Conservation (phyloP, 2,797 vertebrate species). For the Vespertilio murinus region DNA sequence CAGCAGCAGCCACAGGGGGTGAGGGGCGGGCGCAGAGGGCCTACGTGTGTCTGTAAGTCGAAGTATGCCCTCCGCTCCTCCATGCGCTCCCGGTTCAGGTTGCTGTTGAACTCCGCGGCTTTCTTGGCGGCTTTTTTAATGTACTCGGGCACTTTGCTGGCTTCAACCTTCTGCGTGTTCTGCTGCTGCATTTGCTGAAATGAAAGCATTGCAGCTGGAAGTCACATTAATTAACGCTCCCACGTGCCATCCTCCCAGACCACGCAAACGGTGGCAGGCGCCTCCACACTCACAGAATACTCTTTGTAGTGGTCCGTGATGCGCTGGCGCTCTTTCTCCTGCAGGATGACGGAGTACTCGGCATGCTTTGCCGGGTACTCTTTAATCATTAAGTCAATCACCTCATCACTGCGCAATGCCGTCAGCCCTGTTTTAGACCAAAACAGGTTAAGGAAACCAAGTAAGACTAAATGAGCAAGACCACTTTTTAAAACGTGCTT, state of each 20-base stretch:
- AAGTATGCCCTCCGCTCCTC: conserved; percentile 99
- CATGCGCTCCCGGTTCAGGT: conserved; percentile 97
- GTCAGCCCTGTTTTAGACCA: conserved; percentile 90
- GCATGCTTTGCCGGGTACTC: conserved; percentile 97
- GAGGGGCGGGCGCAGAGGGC: neutral
- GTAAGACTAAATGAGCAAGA: neutral
- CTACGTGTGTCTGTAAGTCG: conserved; percentile 98
- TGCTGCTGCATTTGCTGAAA: conserved; percentile 98
- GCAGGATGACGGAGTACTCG: conserved; percentile 97
- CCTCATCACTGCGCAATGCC: conserved; percentile 97
- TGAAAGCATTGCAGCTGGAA: conserved; percentile 25
- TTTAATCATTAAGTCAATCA: conserved; percentile 99
- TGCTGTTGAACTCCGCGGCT: conserved; percentile 98
- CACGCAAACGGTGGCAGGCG: neutral
- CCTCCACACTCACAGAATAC: conserved; percentile 91
- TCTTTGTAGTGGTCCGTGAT: conserved; percentile 95
- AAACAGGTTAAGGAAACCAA: neutral
- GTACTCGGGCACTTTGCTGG: conserved; percentile 98
- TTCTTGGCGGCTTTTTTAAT: conserved; percentile 99
- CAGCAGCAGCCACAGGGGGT: neutral
- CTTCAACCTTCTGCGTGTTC: conserved; percentile 97
- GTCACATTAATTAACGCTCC: neutral
- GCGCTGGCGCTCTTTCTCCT: conserved; percentile 96
- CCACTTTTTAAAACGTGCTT: neutral
- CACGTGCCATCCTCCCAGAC: neutral